phyloP scores from a whole-genome alignment of 1,140 invertebrate species.

The Coptotermes formosanus region DNA sequence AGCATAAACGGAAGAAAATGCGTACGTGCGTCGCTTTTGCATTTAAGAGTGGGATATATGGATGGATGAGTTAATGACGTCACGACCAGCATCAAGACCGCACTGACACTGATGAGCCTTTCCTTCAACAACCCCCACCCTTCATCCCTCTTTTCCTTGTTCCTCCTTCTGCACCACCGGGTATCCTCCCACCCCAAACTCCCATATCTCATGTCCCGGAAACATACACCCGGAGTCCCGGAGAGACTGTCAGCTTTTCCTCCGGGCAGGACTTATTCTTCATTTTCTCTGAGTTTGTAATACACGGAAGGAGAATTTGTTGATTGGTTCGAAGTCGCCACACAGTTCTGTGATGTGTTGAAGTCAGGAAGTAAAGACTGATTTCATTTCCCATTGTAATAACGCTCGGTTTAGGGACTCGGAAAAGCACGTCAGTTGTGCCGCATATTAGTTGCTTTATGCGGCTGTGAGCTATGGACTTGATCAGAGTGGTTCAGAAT shows the following conservation, averaged over 20 bases:
- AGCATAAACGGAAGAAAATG: too few species aligned
- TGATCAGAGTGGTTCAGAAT: too few species aligned
- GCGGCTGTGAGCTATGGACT: too few species aligned
- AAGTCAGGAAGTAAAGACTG: neutral
- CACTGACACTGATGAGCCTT: slow-evolving; percentile 30
- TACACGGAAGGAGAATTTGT: neutral
- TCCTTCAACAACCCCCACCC: slow-evolving; percentile 24
- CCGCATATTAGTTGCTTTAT: too few species aligned
- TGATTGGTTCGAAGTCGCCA: neutral
- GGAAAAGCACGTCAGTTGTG: too few species aligned
- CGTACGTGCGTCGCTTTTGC: neutral
- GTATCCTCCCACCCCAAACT: neutral
- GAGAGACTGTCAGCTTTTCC: slow-evolving; percentile 28
- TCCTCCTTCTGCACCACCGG: neutral
- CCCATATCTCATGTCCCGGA: slow-evolving; percentile 29
- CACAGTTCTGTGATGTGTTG: neutral
- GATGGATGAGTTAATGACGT: slow-evolving; percentile 29
- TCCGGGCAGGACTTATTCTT: slow-evolving; percentile 22
- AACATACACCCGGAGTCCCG: slow-evolving; percentile 26
- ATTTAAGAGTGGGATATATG: slow-evolving; percentile 16
- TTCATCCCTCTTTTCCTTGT: neutral
- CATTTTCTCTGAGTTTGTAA: slow-evolving; percentile 15
- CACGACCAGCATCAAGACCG: slow-evolving; percentile 23
- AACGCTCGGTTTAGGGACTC: too few species aligned
- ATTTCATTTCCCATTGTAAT: too few species aligned